Percentiles rank a stretch among this genome's conserved stretches.
Evolutionary conservation across 37 sponge, comb jelly and placozoan species (phyloP).

Genomic region (Chondrilla cf. caribensis): DNA sequence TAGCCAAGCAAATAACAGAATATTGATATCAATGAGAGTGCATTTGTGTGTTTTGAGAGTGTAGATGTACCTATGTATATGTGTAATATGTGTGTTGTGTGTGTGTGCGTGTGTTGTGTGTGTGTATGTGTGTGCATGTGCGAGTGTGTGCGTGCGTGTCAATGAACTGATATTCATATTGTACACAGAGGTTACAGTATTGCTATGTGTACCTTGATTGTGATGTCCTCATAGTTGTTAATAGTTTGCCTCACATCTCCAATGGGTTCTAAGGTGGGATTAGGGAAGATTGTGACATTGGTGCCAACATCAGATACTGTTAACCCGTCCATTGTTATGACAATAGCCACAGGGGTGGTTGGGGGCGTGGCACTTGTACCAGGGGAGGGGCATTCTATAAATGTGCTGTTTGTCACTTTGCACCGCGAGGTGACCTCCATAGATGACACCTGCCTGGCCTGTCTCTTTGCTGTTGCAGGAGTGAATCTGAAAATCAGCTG

Average conservation of each 20-base stretch:
- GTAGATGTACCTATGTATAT: too few species aligned
- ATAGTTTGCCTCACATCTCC: background rate
- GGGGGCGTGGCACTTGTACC: background rate
- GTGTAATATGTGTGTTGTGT: too few species aligned
- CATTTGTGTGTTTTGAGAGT: too few species aligned
- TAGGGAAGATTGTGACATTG: background rate
- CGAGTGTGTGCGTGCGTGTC: too few species aligned
- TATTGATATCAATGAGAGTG: too few species aligned
- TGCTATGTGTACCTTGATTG: constrained; percentile 8
- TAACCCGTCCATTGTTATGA: background rate
- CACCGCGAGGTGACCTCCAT: background rate
- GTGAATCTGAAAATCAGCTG: background rate
- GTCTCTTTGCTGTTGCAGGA: background rate
- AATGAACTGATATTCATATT: too few species aligned
- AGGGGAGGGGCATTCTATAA: constrained; percentile 3
- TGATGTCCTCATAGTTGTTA: background rate
- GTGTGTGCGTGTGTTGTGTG: too few species aligned
- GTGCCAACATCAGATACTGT: background rate
- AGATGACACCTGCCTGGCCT: background rate
- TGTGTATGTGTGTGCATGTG: too few species aligned
- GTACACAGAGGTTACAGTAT: too few species aligned
- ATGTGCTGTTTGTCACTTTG: background rate
- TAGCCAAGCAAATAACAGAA: too few species aligned
- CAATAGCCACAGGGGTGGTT: background rate
- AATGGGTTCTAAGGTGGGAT: constrained; percentile 1